Base-by-base conservation (phyloP, 2,113 vertebrate species). In the Gymnarchus niloticus region DNA sequence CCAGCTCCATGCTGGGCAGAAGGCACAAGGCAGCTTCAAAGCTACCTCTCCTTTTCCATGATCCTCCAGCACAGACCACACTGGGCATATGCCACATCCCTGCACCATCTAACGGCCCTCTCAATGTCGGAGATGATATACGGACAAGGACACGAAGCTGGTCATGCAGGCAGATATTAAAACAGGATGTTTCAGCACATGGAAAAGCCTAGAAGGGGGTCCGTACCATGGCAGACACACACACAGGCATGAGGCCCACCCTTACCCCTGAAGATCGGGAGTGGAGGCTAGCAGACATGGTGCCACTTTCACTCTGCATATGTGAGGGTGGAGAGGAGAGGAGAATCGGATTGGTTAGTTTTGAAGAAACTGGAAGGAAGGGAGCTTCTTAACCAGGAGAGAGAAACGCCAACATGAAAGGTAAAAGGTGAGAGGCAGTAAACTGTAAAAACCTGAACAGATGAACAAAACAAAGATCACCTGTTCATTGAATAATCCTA, bases 181-280 rank as follows among this genome's bases (percentile, higher is more conserved):
- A n/a, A n/a, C n/a, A n/a, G n/a, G n/a, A n/a, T n/a, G n/a, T n/a
- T n/a, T n/a, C n/a, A n/a, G n/a, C n/a, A n/a, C n/a, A n/a, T n/a
- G n/a, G n/a, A n/a, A n/a, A n/a, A n/a, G n/a, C n/a, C n/a, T n/a
- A n/a, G n/a, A n/a, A n/a, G n/a, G n/a, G n/a, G n/a, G n/a, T n/a
- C n/a, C n/a, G n/a, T n/a, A n/a, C n/a, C n/a, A n/a, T n/a, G n/a
- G 1, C 9, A 49, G 17, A 46, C n/a, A 82, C 49, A 82, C 51
- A 2, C 28, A 19, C 57, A 3, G 21, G 25, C 19, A 65, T n/a
- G n/a, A 3, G 59, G 12, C 17, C 21, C 2, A 12, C 51, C 48
- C 80, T 82, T 82, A 82, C 80, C 80, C 80, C 80, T 0, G 80
- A 51, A 49, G 56, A 25, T n/a, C n/a, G 25, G 28, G 80, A 19